Evolutionary conservation across 2,888 invertebrate species (phyloP).

Genomic region (Nemoura dubitans): DNA sequence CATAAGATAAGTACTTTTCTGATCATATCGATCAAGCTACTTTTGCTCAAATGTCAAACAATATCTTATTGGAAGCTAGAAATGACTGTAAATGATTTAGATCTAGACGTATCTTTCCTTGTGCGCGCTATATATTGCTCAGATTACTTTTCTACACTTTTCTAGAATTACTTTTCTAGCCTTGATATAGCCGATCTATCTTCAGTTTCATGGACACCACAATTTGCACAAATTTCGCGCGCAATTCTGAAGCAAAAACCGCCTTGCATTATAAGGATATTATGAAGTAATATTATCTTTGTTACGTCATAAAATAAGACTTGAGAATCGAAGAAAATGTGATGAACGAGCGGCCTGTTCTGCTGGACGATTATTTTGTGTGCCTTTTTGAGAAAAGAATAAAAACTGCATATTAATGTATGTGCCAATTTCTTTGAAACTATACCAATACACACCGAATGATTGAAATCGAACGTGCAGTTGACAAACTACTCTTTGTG

Average conservation of each 20-base stretch:
- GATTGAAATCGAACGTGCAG: too few relatives aligned
- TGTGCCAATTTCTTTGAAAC: too few relatives aligned
- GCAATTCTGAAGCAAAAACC: not conserved
- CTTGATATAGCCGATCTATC: not conserved
- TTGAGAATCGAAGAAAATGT: not conserved
- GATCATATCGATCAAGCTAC: not conserved
- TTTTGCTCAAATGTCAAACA: not conserved
- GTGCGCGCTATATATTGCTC: not conserved
- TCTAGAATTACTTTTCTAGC: too few relatives aligned
- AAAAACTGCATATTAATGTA: not conserved
- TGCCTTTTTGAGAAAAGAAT: not conserved
- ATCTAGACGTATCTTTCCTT: too few relatives aligned
- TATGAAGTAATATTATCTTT: not conserved
- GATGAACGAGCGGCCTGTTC: not conserved
- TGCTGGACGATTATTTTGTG: not conserved
- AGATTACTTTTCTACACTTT: not conserved
- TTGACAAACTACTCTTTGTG: too few relatives aligned
- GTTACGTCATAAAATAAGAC: not conserved
- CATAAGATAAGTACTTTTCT: not conserved
- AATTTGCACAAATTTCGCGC: not conserved
- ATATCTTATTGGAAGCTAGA: too few relatives aligned
- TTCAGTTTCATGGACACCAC: not conserved
- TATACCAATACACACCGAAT: too few relatives aligned
- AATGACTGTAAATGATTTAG: too few relatives aligned
- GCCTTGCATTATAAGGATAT: not conserved